Evolutionary conservation across 2,113 vertebrate species (phyloP).

Genomic region (Leptosomus discolor): DNA sequence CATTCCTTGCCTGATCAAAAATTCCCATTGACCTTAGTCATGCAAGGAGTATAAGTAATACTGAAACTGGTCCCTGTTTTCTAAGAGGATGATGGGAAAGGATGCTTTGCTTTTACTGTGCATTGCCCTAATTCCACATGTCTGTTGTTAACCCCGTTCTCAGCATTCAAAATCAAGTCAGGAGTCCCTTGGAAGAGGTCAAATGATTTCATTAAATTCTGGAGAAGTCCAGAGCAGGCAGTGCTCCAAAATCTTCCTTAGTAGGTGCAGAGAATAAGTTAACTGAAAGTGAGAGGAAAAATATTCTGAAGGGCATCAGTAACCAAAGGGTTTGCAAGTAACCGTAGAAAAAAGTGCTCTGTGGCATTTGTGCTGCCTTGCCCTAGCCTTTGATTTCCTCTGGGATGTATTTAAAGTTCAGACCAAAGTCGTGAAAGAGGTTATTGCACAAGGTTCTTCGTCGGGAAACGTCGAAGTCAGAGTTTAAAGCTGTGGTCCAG

Average conservation of each 20-base stretch:
- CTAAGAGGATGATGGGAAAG: neutral
- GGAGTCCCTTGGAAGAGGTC: neutral
- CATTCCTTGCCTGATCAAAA: neutral
- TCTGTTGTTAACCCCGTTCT: neutral
- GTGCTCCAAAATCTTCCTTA: neutral
- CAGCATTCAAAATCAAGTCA: neutral
- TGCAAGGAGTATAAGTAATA: neutral
- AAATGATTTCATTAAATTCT: neutral
- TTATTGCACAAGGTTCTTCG: neutral
- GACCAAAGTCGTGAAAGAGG: neutral
- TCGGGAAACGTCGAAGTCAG: neutral
- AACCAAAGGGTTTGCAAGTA: neutral
- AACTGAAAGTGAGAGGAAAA: neutral
- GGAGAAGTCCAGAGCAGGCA: neutral
- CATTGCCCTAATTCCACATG: neutral
- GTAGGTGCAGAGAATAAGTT: neutral
- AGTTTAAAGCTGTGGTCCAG: neutral
- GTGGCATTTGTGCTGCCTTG: neutral
- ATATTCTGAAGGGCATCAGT: neutral
- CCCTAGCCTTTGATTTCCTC: neutral
- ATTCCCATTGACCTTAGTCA: neutral
- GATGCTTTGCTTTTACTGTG: neutral
- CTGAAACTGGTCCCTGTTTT: neutral
- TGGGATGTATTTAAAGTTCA: neutral
- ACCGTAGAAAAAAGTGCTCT: accelerated